These are phyloP conservation scores for Campoplex nolae DNA, from an alignment of 2,888 invertebrate genomes.

Conservation along the genomic window DNA sequence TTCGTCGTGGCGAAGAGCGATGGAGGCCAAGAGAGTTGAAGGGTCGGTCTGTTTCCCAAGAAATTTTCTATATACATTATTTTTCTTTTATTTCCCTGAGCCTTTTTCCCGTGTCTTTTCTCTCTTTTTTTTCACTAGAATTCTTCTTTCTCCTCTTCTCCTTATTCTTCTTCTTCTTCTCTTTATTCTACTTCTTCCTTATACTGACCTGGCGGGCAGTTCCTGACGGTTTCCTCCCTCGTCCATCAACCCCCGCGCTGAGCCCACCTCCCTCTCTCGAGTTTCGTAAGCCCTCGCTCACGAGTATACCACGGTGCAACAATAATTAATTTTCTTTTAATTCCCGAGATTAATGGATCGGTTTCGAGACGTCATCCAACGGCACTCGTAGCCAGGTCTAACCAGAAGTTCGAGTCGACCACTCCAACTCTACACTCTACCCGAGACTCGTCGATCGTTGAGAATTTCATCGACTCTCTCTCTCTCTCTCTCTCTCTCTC, in stretches of 20 bases:
- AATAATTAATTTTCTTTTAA: conserved; percentile 83
- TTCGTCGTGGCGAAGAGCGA: conserved; percentile 64
- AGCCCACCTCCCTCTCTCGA: conserved; percentile 59
- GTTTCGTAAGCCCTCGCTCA: conserved; percentile 68
- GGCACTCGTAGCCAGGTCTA: conserved; percentile 33
- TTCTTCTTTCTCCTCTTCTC: not conserved
- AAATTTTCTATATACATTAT: conserved; percentile 57
- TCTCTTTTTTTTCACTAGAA: conserved; percentile 9
- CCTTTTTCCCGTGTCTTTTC: conserved; percentile 38
- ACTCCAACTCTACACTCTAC: not conserved
- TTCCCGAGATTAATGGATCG: conserved; percentile 81
- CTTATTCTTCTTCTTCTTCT: not conserved
- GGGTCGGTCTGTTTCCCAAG: conserved; percentile 65
- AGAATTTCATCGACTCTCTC: conserved; percentile 2
- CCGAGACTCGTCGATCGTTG: not conserved
- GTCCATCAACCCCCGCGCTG: conserved; percentile 59
- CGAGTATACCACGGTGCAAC: conserved; percentile 73
- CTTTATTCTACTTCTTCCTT: conserved; percentile 21
- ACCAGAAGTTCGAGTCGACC: conserved; percentile 17
- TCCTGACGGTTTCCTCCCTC: conserved; percentile 57
- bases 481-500: not conserved
- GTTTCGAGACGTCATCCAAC: conserved; percentile 63
- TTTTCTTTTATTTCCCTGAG: conserved; percentile 59
- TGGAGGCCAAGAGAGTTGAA: conserved; percentile 63
- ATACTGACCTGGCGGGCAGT: conserved; percentile 43